phyloP scores from a whole-genome alignment of 2,113 vertebrate genomes.

The Bos taurus region DNA sequence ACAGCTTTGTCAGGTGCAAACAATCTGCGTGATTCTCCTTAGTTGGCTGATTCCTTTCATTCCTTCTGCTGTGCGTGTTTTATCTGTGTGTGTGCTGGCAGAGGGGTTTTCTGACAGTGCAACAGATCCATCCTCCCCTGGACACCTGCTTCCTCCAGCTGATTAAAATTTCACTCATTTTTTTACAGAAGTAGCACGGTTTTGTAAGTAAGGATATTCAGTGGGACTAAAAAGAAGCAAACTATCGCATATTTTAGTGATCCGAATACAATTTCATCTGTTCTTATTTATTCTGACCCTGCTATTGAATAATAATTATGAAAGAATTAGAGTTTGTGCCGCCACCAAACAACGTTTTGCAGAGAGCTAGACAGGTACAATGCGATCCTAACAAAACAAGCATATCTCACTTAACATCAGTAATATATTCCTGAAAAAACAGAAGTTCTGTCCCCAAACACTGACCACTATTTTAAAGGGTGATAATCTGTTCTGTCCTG shows the following conservation, averaged over 20 bases:
- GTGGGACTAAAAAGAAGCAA: constrained; percentile 28
- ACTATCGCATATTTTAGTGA: constrained; percentile 52
- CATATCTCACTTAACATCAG: not conserved
- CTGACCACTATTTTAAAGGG: not conserved
- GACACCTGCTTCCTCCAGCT: constrained; percentile 71
- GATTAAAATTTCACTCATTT: constrained; percentile 66
- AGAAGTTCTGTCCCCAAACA: not conserved
- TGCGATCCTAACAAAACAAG: not conserved
- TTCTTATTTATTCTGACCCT: not conserved
- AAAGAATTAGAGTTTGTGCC: not conserved
- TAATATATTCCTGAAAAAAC: not conserved
- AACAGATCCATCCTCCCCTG: constrained; percentile 62
- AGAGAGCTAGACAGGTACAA: not conserved
- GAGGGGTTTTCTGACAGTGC: constrained; percentile 63
- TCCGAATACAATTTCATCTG: constrained; percentile 23
- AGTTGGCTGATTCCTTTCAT: constrained; percentile 69
- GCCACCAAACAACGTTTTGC: not conserved
- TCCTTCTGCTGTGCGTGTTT: constrained; percentile 29
- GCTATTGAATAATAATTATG: not conserved
- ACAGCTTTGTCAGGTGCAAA: constrained; percentile 62
- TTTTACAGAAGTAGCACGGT: not conserved
- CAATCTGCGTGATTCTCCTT: constrained; percentile 59
- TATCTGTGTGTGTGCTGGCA: constrained; percentile 47
- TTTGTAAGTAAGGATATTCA: constrained; percentile 48
- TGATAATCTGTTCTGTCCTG: not conserved